Evolutionary conservation across 1,140 invertebrate species (phyloP).

Genomic region (Lepidurus apus): DNA sequence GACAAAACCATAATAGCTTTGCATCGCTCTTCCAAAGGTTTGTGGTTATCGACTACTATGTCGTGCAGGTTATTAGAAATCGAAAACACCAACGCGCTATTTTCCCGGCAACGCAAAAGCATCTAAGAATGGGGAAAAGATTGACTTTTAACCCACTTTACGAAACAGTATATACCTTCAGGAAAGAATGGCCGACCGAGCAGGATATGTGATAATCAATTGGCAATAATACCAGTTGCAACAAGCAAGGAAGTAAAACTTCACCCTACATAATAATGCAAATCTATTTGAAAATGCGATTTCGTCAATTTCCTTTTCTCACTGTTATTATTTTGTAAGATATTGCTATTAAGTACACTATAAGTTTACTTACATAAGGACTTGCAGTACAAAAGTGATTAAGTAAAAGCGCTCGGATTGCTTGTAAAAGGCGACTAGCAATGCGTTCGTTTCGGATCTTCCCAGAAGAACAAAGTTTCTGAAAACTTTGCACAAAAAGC

Average conservation of each 20-base stretch:
- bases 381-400: background rate
- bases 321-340: too few species aligned
- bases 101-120: background rate
- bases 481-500: constrained; percentile 9
- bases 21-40: background rate
- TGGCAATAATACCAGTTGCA: background rate
- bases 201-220: background rate
- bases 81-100: background rate
- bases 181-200: background rate
- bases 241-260: background rate
- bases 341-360: too few species aligned
- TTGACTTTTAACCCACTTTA: background rate
- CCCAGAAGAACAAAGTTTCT: constrained; percentile 1
- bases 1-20: background rate
- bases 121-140: background rate
- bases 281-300: background rate
- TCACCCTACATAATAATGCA: background rate
- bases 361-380: background rate
- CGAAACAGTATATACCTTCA: background rate
- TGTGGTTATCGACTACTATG: background rate
- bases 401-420: background rate
- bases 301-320: too few species aligned
- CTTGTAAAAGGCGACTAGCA: background rate
- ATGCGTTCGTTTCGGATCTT: background rate
- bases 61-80: background rate